phyloP scores from a whole-genome alignment of 2,113 vertebrate species.

The Daphoenositta chrysoptera region DNA sequence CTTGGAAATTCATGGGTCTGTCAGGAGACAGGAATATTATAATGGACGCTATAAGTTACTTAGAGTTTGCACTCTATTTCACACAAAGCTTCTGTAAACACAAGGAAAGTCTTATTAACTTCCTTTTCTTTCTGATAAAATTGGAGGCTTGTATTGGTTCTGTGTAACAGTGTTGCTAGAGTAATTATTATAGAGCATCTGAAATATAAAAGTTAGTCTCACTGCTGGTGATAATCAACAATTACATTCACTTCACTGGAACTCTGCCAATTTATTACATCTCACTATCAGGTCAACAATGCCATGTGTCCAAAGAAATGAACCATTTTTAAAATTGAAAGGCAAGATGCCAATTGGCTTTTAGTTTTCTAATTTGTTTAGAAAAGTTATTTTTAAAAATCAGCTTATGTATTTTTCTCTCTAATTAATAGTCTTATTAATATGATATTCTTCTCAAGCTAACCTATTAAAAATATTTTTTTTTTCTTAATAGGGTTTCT shows the following conservation, averaged over 20 bases:
- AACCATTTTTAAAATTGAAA: neutral
- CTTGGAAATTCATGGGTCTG: neutral
- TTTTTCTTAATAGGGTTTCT: neutral
- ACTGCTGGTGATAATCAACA: neutral
- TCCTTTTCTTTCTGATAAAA: neutral
- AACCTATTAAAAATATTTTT: neutral
- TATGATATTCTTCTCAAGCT: neutral
- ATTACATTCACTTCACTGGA: neutral
- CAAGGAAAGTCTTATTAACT: neutral
- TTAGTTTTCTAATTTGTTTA: neutral
- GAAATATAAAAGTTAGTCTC: neutral
- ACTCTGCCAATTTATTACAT: neutral
- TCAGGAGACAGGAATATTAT: neutral
- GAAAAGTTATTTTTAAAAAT: neutral
- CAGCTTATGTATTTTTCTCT: neutral
- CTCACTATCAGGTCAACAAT: neutral
- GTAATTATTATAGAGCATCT: neutral
- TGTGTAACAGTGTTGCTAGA: neutral
- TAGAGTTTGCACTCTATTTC: neutral
- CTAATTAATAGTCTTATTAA: neutral
- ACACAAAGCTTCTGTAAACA: neutral
- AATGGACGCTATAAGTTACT: neutral
- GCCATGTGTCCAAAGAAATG: neutral
- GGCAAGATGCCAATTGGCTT: neutral
- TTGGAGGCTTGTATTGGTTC: neutral